phyloP scores from a whole-genome alignment of 2,888 invertebrate species.

The Acanthococcus lagerstroemiae region DNA sequence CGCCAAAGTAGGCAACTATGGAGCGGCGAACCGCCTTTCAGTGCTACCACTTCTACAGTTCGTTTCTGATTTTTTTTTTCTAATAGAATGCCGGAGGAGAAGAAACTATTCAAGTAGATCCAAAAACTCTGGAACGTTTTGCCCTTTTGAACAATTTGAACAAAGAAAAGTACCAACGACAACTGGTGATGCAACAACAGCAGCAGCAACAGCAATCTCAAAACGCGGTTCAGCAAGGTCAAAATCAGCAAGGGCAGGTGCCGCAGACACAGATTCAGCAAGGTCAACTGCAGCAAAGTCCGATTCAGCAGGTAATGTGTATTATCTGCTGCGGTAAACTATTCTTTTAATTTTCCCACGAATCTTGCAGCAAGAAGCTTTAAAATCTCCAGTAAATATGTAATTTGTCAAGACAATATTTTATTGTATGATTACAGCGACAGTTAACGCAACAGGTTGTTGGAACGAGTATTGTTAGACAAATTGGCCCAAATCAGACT shows the following conservation, averaged over 20 bases:
- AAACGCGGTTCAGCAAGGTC: conserved; percentile 39
- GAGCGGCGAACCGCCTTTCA: too few species aligned
- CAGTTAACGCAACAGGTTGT: conserved; percentile 26
- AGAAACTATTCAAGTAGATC: conserved; percentile 62
- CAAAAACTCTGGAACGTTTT: conserved; percentile 72
- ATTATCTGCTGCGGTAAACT: too few species aligned
- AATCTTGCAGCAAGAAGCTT: neutral
- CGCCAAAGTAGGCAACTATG: neutral
- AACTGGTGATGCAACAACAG: conserved; percentile 46
- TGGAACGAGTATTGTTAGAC: conserved; percentile 31
- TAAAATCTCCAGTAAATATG: neutral
- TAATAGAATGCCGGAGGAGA: conserved; percentile 32
- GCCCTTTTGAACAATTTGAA: conserved; percentile 40
- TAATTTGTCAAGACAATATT: too few species aligned
- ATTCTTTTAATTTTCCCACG: too few species aligned
- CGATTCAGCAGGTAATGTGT: conserved; percentile 32
- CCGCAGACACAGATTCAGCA: conserved; percentile 17
- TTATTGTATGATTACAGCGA: conserved; percentile 16
- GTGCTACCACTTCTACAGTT: too few species aligned
- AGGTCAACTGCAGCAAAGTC: conserved; percentile 18
- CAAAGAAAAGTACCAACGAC: conserved; percentile 41
- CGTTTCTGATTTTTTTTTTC: neutral
- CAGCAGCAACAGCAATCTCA: conserved; percentile 47
- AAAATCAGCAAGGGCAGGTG: conserved; percentile 44
- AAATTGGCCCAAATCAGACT: conserved; percentile 27